These are phyloP conservation scores for Oreochromis mossambicus DNA, from an alignment of 2,797 vertebrate species.

Conservation along the genomic window DNA sequence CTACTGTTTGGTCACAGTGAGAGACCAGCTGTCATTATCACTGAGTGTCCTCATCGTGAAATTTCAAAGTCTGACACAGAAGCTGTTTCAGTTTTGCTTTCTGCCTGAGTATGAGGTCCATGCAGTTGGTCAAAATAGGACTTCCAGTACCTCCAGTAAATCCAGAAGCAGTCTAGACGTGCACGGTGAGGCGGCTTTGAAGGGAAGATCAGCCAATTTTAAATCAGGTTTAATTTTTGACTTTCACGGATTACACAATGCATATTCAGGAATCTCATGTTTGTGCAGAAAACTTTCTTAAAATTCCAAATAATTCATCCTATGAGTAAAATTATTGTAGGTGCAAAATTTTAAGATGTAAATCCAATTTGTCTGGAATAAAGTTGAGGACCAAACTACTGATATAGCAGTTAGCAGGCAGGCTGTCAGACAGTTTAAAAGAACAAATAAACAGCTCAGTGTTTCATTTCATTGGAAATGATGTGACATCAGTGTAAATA, in stretches of 20 bases:
- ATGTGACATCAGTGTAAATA: neutral
- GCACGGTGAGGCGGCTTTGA: neutral
- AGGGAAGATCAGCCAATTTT: neutral
- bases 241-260: neutral
- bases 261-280: neutral
- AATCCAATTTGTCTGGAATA: neutral
- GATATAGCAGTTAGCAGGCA: neutral
- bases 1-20: neutral
- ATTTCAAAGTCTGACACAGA: neutral
- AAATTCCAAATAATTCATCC: neutral
- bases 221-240: neutral
- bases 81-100: neutral
- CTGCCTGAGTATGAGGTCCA: neutral
- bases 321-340: neutral
- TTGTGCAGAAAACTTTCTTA: neutral
- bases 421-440: neutral
- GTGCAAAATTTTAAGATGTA: neutral
- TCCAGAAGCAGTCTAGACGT: neutral
- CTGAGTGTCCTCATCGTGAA: neutral
- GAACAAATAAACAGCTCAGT: neutral
- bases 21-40: neutral
- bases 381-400: neutral
- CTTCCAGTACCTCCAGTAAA: neutral
- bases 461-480: neutral
- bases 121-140: neutral